These are phyloP conservation scores for Amblyteles armatorius DNA, from an alignment of 2,888 invertebrate species.

Conservation along the genomic window DNA sequence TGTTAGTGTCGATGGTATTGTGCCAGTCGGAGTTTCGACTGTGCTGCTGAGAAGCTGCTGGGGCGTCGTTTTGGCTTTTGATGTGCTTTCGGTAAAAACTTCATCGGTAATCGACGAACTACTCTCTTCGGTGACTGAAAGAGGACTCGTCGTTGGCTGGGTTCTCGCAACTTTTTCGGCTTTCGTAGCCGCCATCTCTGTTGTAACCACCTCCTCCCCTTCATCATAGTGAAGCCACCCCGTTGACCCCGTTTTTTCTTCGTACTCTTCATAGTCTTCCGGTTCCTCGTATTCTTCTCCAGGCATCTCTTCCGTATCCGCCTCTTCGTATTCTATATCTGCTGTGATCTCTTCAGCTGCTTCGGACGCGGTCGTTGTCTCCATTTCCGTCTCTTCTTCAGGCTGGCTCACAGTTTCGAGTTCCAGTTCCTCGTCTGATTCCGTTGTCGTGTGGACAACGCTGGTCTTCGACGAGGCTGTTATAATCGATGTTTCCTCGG, in stretches of 20 bases:
- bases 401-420: neutral
- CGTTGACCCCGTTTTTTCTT: conserved; percentile 1
- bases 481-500: conserved; percentile 37
- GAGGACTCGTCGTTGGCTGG: neutral
- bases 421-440: conserved; percentile 35
- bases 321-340: conserved; percentile 19
- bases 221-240: conserved; percentile 31
- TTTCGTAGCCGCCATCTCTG: conserved; percentile 1
- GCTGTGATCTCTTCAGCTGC: neutral
- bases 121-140: neutral
- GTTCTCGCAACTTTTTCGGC: neutral
- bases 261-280: conserved; percentile 18
- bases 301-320: conserved; percentile 10
- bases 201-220: neutral
- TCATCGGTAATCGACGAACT: neutral
- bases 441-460: conserved; percentile 31
- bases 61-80: neutral
- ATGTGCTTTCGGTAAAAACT: neutral
- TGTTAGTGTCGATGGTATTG: conserved; percentile 22
- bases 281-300: conserved; percentile 29
- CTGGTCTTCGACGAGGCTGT: neutral
- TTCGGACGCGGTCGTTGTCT: conserved; percentile 31
- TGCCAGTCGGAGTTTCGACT: neutral
- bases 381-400: neutral
- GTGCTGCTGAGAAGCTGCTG: neutral